Percentiles rank a stretch among this genome's conserved stretches.
phyloP scores from a whole-genome alignment of 2,797 vertebrate genomes.

The Typhlichthys eigenmanni region DNA sequence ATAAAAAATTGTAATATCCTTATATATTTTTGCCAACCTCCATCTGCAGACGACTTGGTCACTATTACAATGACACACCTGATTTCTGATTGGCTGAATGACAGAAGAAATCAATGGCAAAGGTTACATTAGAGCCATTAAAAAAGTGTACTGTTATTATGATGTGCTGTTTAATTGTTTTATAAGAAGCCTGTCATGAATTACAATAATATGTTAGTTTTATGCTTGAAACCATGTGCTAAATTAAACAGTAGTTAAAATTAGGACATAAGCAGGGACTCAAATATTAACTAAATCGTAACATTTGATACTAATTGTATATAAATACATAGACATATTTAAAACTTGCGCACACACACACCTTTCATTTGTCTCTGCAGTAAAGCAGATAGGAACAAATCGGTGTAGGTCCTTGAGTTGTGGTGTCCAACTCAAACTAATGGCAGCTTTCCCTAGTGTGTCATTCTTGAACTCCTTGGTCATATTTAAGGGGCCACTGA shows the following conservation, averaged over 20 bases:
- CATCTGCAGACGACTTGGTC: constrained; percentile 26
- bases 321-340: too few species aligned
- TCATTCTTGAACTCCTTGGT: constrained; percentile 47
- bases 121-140: constrained; percentile 1
- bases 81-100: constrained; percentile 75
- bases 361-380: constrained; percentile 66
- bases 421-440: constrained; percentile 67
- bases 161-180: too few species aligned
- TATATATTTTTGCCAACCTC: constrained; percentile 57
- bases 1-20: background rate
- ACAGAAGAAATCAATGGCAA: constrained; percentile 17
- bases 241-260: background rate
- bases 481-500: constrained; percentile 69
- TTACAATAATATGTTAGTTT: too few species aligned
- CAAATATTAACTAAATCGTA: too few species aligned
- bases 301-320: too few species aligned
- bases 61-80: constrained; percentile 70
- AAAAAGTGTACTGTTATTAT: background rate
- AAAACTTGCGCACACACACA: constrained; percentile 24
- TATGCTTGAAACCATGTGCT: background rate
- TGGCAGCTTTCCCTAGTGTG: constrained; percentile 14
- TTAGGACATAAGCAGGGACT: background rate
- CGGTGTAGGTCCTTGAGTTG: constrained; percentile 44
- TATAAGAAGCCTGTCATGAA: too few species aligned
- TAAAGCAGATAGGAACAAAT: constrained; percentile 67